Evolutionary conservation across 2,888 invertebrate genomes (phyloP), one percentile per base, ranked within the genome.

Genomic region (Branchipolynoe longqiensis): DNA sequence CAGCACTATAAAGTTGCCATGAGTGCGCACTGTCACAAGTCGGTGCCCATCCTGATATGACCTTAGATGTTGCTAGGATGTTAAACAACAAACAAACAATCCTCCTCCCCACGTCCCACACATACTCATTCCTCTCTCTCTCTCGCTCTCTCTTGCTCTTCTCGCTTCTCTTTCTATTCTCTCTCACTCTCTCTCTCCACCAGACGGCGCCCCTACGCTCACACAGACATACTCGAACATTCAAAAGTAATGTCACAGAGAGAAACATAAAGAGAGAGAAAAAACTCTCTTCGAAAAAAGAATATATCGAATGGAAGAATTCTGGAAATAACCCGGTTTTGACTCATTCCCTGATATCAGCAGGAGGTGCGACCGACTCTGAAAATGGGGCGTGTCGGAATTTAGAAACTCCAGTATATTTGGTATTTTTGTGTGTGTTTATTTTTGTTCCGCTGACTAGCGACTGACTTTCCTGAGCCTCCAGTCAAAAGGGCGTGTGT

Each of bases 381-480:
- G 48, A 78, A 78, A 78, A 78, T 41, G 48, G 48, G 48, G 54
- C 78, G 48, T 78, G 78, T 33, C 41, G 78, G 78, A 48, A 78
- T 78, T 78, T 78, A 41, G 78, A 78, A 78, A 78, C 78, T 78
- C 48, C 78, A 78, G 48, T 78, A 48, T 78, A 14, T 41, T 78
- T 78, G 8, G n/a, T n/a, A n/a, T 28, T 78, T 4, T 33, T 48
- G 18, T 69, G 33, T 48, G 48, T 8, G 8, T n/a, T 28, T 62
- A 62, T 28, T 62, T 33, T 14, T 36, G 33, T 14, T 69, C 69
- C 38, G 36, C 38, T 33, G 62, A 14, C 62, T 12, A n/a, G 3
- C 31, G 69, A 69, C 69, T 69, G 18, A 18, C 33, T 14, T 38
- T 33, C 25, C 69, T 58, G n/a, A 58, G 58, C n/a, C 58, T 33